A percentile compares a stretch with the other conserved stretches of the same genome.
These are phyloP conservation scores for Caenorhabditis becei DNA, from an alignment of 2,888 invertebrate genomes.

Conservation along the genomic window DNA sequence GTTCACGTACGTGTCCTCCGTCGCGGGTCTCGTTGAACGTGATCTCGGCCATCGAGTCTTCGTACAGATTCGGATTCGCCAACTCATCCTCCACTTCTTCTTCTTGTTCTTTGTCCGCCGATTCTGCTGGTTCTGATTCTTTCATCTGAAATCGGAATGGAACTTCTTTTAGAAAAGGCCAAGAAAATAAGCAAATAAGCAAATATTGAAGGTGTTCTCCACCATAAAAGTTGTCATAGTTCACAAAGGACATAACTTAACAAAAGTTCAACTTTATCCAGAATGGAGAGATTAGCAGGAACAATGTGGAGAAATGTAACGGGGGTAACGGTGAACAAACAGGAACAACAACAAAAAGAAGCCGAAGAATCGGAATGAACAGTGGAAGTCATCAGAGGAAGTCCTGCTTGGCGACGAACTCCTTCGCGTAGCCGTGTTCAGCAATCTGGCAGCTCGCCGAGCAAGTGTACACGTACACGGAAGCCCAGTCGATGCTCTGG, in stretches of 20 bases:
- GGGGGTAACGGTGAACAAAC: neutral
- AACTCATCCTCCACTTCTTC: constrained; percentile 49
- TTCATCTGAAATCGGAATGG: neutral
- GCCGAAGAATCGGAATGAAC: constrained; percentile 10
- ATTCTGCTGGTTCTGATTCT: neutral
- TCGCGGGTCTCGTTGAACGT: constrained; percentile 30
- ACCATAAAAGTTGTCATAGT: neutral
- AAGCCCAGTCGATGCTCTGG: constrained; percentile 90
- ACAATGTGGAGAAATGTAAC: neutral
- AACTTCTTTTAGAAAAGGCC: neutral
- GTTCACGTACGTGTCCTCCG: constrained; percentile 41
- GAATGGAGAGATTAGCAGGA: neutral
- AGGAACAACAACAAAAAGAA: neutral
- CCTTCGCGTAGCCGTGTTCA: constrained; percentile 85
- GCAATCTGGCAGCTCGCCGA: constrained; percentile 87
- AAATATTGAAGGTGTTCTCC: neutral
- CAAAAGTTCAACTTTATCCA: neutral
- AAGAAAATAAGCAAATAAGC: neutral
- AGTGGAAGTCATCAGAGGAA: constrained; percentile 45
- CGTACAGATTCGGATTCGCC: constrained; percentile 38
- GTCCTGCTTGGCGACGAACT: constrained; percentile 78
- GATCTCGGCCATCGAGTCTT: constrained; percentile 59
- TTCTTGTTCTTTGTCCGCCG: constrained; percentile 1
- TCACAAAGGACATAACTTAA: neutral
- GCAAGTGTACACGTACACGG: constrained; percentile 91